Conservation (phyloP, 2,797 vertebrate species). For the Lutjanus argentimaculatus region DNA sequence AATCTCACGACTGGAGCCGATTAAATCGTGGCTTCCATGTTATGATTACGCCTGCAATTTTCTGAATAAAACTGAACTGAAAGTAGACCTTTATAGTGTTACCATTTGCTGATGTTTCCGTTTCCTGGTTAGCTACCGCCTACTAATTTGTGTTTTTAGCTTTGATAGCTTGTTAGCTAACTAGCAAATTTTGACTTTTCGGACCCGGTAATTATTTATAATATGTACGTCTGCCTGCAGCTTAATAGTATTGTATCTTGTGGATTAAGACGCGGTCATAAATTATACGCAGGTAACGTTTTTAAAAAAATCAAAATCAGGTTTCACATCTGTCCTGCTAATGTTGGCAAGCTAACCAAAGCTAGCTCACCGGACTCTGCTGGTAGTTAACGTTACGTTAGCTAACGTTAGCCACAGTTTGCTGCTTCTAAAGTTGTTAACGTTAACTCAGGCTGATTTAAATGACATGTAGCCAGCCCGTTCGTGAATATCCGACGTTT, state of each 20-base stretch:
- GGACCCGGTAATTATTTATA: background rate
- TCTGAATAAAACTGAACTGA: constrained; percentile 38
- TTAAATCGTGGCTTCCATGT: background rate
- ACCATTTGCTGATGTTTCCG: constrained; percentile 78
- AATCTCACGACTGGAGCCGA: background rate
- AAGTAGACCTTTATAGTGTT: constrained; percentile 65
- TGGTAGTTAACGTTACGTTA: constrained; percentile 20
- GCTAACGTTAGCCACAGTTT: constrained; percentile 43
- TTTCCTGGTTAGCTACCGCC: constrained; percentile 89
- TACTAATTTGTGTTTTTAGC: constrained; percentile 89
- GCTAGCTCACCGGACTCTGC: constrained; percentile 32
- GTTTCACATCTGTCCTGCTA: constrained; percentile 59
- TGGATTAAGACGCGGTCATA: accelerated
- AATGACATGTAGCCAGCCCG: background rate
- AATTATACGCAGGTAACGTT: background rate
- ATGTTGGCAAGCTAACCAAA: constrained; percentile 39
- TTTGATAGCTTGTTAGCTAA: constrained; percentile 69
- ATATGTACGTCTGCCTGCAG: accelerated
- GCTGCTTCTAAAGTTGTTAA: constrained; percentile 17
- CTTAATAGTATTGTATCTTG: accelerated
- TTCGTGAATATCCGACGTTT: background rate
- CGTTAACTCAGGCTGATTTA: background rate
- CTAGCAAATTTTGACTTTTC: constrained; percentile 29
- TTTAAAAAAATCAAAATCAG: constrained; percentile 14
- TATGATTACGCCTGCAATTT: constrained; percentile 13